Percentiles rank a stretch among this genome's conserved stretches.
Conservation (phyloP, 2,113 vertebrate species). For the Capreolus pygargus region DNA sequence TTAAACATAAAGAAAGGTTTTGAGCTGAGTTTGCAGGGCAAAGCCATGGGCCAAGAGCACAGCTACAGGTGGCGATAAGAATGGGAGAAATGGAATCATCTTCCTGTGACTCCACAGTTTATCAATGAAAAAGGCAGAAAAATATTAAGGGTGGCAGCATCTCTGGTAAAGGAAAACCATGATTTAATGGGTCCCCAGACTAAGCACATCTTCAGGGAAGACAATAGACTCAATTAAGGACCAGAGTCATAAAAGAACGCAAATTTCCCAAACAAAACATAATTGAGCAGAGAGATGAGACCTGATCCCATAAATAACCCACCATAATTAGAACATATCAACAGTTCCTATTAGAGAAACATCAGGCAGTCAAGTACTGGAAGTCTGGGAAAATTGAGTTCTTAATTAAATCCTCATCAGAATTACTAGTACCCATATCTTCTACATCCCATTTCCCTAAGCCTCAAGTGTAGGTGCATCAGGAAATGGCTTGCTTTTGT, state of each 20-base stretch:
- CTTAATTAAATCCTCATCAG: conserved; percentile 76
- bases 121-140: not conserved
- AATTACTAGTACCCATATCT: conserved; percentile 58
- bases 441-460: conserved; percentile 44
- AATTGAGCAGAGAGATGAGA: conserved; percentile 72
- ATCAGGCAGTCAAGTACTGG: conserved; percentile 66
- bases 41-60: not conserved
- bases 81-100: not conserved
- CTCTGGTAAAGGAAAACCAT: not conserved
- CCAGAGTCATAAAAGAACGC: conserved; percentile 46
- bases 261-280: conserved; percentile 71
- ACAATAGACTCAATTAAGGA: conserved; percentile 67
- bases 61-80: not conserved
- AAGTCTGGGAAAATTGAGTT: conserved; percentile 74
- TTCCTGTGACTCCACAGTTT: not conserved
- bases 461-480: conserved; percentile 20
- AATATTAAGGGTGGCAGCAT: not conserved
- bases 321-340: conserved; percentile 69
- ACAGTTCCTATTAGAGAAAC: conserved; percentile 73
- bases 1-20: conserved; percentile 16
- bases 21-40: not conserved
- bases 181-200: conserved; percentile 25
- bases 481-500: conserved; percentile 6
- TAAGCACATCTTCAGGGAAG: conserved; percentile 54
- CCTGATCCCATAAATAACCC: conserved; percentile 73